Base-by-base conservation (phyloP, 2,888 invertebrate genomes). In the Stictocephala bisonia region DNA sequence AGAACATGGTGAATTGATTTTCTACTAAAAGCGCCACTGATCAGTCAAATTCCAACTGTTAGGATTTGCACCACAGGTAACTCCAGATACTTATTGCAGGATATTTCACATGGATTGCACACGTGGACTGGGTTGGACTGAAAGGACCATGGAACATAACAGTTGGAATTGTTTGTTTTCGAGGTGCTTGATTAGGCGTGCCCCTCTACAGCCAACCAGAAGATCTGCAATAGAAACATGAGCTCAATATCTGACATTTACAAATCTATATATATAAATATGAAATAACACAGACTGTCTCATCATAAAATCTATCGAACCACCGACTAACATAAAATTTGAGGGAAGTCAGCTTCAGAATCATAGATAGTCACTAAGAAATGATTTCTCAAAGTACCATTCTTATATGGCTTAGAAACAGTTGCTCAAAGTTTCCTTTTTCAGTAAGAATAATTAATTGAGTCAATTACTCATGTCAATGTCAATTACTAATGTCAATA, bases 1-100 rank as follows among this genome's bases (percentile, higher is more conserved):
- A 60, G 60, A 60, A 60, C 56, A 69, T 35, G 69, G 56, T 69
- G 69, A 69, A 29, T 56, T 69, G 40, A 53, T 35, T 69, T 69
- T 40, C 53, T 69, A 53, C 51, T 40, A 53, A 15, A 60, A 60
- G 60, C 60, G 60, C 60, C 60, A 60, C 60, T n/a, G 60, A 29
- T 60, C 60, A 2, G 13, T 60, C 56, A 35, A 35, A 60, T 60
- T 60, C 60, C 60, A 60, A 60, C 60, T 60, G 60, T 60, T 56
- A 53, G 15, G 56, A 29, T 18, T 27, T 56, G 27, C 27, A 7
- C 35, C 31, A 60, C 22, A 22, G 60, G n/a, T n/a, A n/a, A n/a
- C n/a, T n/a, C n/a, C n/a, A n/a, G n/a, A n/a, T n/a, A n/a, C n/a
- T n/a, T n/a, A n/a, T n/a, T n/a, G n/a, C n/a, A n/a, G n/a, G n/a